Base-by-base conservation (phyloP, 2,888 invertebrate species). In the Troilus luridus region DNA sequence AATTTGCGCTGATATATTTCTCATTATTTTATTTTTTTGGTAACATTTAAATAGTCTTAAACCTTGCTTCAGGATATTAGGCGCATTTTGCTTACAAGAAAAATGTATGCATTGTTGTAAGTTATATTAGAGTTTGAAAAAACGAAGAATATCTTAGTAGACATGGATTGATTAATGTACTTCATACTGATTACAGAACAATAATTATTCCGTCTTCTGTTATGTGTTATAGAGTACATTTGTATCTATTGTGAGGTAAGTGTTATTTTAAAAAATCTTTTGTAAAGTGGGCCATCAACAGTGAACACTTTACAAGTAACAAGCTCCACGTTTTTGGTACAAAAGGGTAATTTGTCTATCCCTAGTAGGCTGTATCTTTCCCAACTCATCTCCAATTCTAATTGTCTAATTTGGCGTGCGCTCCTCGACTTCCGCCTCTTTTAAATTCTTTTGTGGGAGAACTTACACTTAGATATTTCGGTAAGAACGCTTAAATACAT, bases 341-440 rank as follows among this genome's bases (percentile, higher is more conserved):
- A 85, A 85, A 85, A 85, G 85, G 11, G 85, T 58, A 85, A 85
- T 85, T 85, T 85, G 85, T 85, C 85, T 56, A n/a, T 85, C 85
- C n/a, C 10, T 56, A 85, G 85, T 85, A 56, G 56, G n/a, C 85
- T n/a, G 56, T n/a, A 58, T 58, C 85, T 85, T 85, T 85, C 85
- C 56, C 56, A 85, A 85, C 85, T 85, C 11, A 56, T 85, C 56
- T 85, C 54, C 85, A 85, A 85, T 54, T 85, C 85, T 85, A 58
- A 85, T 85, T 85, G 56, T 85, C 85, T 56, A 58, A 85, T 85
- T 85, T 85, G 56, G 12, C 58, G 56, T 85, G 56, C 85, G 12
- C 54, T 6, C n/a, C 85, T 56, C 54, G n/a, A 85, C 85, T 85
- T 85, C 85, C 85, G 54, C 54, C 56, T 85, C n/a, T 56, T 85